Conservation (phyloP, 2,797 vertebrate genomes). For the Mormyrops attenuatus region DNA sequence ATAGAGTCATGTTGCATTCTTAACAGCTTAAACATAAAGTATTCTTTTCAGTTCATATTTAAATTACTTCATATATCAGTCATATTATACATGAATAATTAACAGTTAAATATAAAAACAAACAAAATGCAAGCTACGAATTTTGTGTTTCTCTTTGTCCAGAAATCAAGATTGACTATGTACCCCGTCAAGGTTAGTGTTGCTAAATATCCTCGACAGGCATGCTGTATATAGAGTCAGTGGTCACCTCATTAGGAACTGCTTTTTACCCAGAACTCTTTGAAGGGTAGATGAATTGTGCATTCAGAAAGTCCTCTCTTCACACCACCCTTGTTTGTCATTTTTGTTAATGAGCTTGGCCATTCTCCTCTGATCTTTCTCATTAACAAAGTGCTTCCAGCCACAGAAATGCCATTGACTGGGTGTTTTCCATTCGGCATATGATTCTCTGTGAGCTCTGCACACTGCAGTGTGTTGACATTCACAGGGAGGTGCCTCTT, state of each 20-base stretch:
- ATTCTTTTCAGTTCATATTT: background rate
- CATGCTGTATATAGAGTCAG: background rate
- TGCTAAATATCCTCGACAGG: background rate
- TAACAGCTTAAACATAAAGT: background rate
- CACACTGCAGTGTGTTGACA: background rate
- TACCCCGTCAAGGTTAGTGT: conserved; percentile 73
- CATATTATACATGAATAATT: background rate
- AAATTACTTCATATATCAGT: background rate
- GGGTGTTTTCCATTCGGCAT: background rate
- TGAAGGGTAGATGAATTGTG: background rate
- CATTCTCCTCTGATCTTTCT: background rate
- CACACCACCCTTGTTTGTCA: background rate
- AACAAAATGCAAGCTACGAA: background rate
- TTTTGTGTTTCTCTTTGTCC: conserved; percentile 23
- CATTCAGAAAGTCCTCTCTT: background rate
- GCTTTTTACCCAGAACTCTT: background rate
- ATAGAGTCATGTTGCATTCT: background rate
- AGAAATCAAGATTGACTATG: conserved; percentile 90
- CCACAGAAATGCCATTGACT: background rate
- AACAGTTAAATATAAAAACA: background rate
- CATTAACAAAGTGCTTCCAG: background rate
- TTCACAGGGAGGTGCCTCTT: background rate
- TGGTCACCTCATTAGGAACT: background rate
- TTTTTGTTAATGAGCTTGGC: background rate
- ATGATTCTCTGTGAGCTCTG: background rate